Evolutionary conservation across 1,140 invertebrate genomes (phyloP), one percentile per base, ranked within the genome.

Genomic region (Drosophila yakuba): DNA sequence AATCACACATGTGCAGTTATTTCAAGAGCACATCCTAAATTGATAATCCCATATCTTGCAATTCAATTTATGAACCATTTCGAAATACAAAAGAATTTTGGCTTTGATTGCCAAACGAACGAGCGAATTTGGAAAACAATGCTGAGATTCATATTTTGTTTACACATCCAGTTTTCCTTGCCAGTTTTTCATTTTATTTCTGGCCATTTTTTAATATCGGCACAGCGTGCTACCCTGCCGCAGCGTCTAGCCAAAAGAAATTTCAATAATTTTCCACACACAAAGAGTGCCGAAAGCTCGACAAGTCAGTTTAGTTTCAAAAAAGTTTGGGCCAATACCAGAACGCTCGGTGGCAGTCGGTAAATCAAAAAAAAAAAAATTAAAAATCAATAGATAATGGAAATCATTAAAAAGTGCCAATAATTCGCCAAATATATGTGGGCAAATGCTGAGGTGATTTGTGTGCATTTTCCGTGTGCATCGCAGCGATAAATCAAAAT

Each of bases 211-310:
- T 58, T 48, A 35, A 35, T 32, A 44, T 54, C 35, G 25, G 11
- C 25, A 56, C 58, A 78, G 80, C 80, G 88, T 82, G 84, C 68
- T 84, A 89, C 84, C 77, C 83, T 88, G 66, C 28, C 60, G 43
- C 52, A 74, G 32, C 39, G 74, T 57, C 68, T 63, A 64, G 63
- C 43, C 38, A 52, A 89, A 88, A 76, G 62, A 84, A 89, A 77
- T 91, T 91, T 91, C 90, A 86, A 90, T 90, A 91, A 91, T 90
- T 90, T 85, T 83, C 67, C 68, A 78, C 74, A 78, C 74, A 56
- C 73, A 32, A 12, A 43, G 54, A 67, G 54, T 48, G 47, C 36
- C 50, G 55, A 91, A 91, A 90, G 80, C 85, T 91, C 62, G 71
- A 59, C 64, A 76, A 64, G 63, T 58, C 61, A 56, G 66, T 89